Base-by-base conservation (phyloP, 2,888 invertebrate species). In the Xanthia icteritia region DNA sequence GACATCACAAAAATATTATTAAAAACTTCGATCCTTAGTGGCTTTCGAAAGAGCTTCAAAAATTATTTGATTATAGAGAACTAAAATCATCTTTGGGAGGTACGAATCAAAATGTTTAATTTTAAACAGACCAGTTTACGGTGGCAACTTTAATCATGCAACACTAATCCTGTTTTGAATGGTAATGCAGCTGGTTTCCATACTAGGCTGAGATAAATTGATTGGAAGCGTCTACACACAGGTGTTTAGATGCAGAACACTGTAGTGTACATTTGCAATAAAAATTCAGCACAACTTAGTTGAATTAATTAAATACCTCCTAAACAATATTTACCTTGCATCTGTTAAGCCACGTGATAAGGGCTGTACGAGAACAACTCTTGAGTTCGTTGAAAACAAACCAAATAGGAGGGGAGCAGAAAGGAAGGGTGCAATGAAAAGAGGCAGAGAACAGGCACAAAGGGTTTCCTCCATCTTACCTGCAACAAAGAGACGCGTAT, bases 391-490 rank as follows among this genome's bases (percentile, higher is more conserved):
- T 82, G 70, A 84, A 89, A 89, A 90, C 81, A 88, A 89, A 87
- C 74, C 79, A 76, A 88, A 88, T 82, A 79, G 83, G 79, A 85
- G 83, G 88, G 84, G 83, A 81, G 73, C 75, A 67, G 72, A 80
- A 82, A 73, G 78, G 84, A 87, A 84, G 82, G 81, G 85, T 83
- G 81, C 81, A 82, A 86, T 86, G 88, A 84, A 85, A 82, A 78
- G 81, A 85, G 39, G 76, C 75, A 89, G 85, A 88, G 81, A 83
- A 77, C 76, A 86, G 79, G 85, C 89, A 92, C 92, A 92, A 92
- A 93, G 89, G 83, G 87, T 88, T 92, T 91, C 92, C 92, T 92
- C 90, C 89, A 82, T 85, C 89, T 92, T 95, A 95, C 95, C 95
- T 95, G 95, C 68, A 95, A 95, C 94, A 95, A 95, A 94, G 88